phyloP scores from a whole-genome alignment of 2,888 invertebrate species.

The Timema podura region DNA sequence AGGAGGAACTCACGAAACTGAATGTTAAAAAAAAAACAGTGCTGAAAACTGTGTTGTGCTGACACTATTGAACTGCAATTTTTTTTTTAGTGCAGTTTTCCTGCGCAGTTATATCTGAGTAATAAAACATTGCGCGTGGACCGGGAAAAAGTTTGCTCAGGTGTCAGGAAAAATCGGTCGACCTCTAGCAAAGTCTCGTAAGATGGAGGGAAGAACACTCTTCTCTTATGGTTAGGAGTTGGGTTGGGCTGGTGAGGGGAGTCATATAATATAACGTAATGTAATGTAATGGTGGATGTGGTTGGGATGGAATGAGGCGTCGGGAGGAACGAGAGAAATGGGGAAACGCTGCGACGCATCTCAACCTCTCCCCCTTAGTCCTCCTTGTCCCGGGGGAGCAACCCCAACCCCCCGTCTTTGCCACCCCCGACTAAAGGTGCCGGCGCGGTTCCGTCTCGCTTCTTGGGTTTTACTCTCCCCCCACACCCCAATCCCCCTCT shows the following conservation, averaged over 20 bases:
- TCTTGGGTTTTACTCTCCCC: conserved; percentile 24
- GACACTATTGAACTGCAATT: no score
- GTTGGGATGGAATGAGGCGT: neutral
- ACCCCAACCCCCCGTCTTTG: neutral
- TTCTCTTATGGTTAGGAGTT: no score
- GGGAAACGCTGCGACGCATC: conserved; percentile 18
- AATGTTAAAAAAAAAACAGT: no score
- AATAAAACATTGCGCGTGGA: no score
- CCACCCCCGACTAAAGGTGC: conserved; percentile 26
- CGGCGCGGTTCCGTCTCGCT: conserved; percentile 42
- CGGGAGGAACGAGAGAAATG: conserved; percentile 22
- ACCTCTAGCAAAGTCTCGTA: no score
- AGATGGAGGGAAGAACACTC: no score
- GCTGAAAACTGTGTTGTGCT: no score
- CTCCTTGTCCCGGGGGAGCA: neutral
- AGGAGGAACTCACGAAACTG: no score
- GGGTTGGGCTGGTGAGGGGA: neutral
- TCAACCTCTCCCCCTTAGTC: conserved; percentile 18
- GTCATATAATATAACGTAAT: conserved; percentile 16
- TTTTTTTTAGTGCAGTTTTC: no score
- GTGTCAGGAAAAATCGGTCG: no score
- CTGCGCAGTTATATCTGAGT: no score
- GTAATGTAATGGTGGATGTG: conserved; percentile 14
- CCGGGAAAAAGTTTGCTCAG: no score
- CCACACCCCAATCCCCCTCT: conserved; percentile 24